Evolutionary conservation across 2,888 invertebrate genomes (phyloP), one percentile per base, ranked within the genome.

Genomic region (Poecilobothrus nobilitatus): DNA sequence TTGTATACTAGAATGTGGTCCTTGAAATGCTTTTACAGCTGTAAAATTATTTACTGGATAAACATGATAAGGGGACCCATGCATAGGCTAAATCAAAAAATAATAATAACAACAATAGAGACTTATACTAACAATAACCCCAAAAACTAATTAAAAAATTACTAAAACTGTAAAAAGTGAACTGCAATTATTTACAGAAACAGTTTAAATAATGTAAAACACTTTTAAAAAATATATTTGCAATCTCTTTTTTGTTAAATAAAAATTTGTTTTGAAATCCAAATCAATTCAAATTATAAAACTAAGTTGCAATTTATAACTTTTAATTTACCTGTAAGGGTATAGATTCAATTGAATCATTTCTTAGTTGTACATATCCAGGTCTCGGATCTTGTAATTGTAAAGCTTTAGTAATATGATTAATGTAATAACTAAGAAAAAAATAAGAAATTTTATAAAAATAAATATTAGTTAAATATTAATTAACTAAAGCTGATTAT

Each of bases 361-460:
- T 82, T 75, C 83, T 85, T 74, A 82, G 78, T 76, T 81, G 81
- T 68, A 84, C 84, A 74, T 86, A 86, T 71, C 85, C 83, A 68
- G 83, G 82, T 74, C 91, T 84, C 20, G 91, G 91, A 83, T 92
- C 91, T 76, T 91, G 90, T 87, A 91, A 88, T 75, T 89, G 88
- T 73, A 91, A 91, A 64, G 86, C 86, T 81, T 88, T 89, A 67
- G 86, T 89, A 71, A 86, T 84, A 78, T 88, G 90, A 80, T 92
- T 90, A 73, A 91, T 86, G 77, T 88, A 91, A 80, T 91, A 91
- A 75, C 91, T 92, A 80, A 41, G 73, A 72, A 70, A 65, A 21
- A 44, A 71, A 66, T 53, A 53, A 53, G 44, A 44, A 44, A 44
- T 15, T 53, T 53, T 18, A 53, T 27, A 27, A 27, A 27, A 27